Evolutionary conservation across 2,797 vertebrate genomes (phyloP), one percentile per base, ranked within the genome.

Genomic region (Oceanodroma leucorhoa): DNA sequence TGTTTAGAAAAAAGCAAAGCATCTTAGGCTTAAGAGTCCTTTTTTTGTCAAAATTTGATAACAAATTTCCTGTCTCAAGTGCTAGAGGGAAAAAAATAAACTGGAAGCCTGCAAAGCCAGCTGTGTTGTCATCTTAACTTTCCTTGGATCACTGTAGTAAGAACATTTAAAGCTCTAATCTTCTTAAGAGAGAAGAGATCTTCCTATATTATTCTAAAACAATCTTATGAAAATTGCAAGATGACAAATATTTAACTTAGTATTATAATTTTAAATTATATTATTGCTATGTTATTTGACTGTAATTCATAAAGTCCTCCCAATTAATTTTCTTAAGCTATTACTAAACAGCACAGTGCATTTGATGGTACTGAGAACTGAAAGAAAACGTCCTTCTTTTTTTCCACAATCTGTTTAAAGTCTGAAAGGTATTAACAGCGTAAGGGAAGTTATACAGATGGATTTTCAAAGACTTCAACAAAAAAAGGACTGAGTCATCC

Each of bases 381-480:
- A 90, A 40, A 89, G 41, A 93, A 93, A 36, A 54, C n/a, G 38
- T 88, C 30, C 36, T 81, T 66, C 24, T 76, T 60, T 90, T 91
- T 77, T 36, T 6, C 14, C 48, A 51, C 85, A 71, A 32, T 93
- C 57, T 94, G 18, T 93, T 97, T 97, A 83, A 94, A 91, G 67
- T 82, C 80, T 90, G 64, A 92, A 95, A 89, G 69, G 62, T 90
- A 96, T 96, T 96, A 96, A 83, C 61, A 85, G 62, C n/a, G 72
- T 94, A 97, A 96, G 92, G 48, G 60, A 94, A 96, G 88, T 93
- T 92, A 83, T 43, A 95, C 36, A 83, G 80, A 92, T 91, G 79
- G 77, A 93, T 97, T 97, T 97, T 95, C 82, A 93, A 93, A 94
- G 76, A 83, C 78, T 94, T 80, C 58, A 93, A 69, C 29, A 71